A percentile compares a stretch with the other conserved stretches of the same genome.
Evolutionary conservation across 1,140 invertebrate genomes (phyloP).

Genomic region (Trachymyrmex septentrionalis): DNA sequence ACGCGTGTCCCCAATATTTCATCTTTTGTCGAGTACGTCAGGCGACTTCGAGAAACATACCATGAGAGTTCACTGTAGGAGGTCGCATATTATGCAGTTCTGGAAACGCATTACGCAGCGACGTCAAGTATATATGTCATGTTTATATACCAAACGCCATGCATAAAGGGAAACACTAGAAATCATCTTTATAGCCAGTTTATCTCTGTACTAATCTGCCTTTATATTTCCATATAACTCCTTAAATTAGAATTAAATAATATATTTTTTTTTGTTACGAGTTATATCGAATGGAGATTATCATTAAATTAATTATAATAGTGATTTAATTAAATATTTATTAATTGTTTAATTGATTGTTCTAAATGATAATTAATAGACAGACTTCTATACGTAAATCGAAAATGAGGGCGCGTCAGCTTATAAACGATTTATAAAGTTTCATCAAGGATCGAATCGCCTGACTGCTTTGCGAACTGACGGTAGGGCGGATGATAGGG

Average conservation of each 20-base stretch:
- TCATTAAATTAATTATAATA: not conserved
- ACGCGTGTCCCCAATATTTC: constrained; percentile 56
- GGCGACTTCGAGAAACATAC: constrained; percentile 56
- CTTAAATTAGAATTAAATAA: not conserved
- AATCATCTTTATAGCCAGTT: not conserved
- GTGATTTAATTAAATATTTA: not conserved
- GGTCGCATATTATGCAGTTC: constrained; percentile 52
- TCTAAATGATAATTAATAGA: not conserved
- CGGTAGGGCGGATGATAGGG: constrained; percentile 49
- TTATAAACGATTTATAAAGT: constrained; percentile 62
- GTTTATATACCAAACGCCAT: not conserved
- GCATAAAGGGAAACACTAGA: constrained; percentile 3
- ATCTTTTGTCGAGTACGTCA: constrained; percentile 50
- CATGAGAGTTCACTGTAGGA: constrained; percentile 37
- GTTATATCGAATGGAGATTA: not conserved
- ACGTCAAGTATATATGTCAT: constrained; percentile 32
- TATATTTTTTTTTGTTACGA: not conserved
- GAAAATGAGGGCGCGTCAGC: constrained; percentile 9
- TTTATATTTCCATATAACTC: not conserved
- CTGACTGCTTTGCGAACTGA: constrained; percentile 36
- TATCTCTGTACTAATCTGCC: not conserved
- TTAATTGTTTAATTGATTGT: not conserved
- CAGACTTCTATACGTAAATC: not conserved
- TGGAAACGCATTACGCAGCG: constrained; percentile 57
- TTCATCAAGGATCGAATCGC: constrained; percentile 34